Evolutionary conservation across 1,140 invertebrate species (phyloP).

Genomic region (Drosophila carrolli): DNA sequence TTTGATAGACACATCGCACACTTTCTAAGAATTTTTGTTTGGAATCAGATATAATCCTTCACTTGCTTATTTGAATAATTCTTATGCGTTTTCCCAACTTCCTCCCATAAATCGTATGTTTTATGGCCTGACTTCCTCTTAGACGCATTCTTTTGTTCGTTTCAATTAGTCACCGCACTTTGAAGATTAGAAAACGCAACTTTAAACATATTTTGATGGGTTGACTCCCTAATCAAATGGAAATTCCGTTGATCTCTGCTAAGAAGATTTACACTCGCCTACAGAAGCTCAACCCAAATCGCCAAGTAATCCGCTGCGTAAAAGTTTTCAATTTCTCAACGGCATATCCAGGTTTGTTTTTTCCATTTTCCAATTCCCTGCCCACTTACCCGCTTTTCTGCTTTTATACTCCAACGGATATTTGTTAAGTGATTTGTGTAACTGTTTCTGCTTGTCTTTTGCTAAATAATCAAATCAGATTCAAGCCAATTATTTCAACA

Average conservation of each 20-base stretch:
- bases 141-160: conserved; percentile 6
- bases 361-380: conserved; percentile 9
- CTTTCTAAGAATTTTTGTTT: conserved; percentile 32
- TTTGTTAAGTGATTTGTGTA: conserved; percentile 13
- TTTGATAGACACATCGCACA: conserved; percentile 19
- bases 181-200: conserved; percentile 34
- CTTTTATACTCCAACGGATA: conserved; percentile 23
- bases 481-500: conserved; percentile 25
- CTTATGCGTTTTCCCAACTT: conserved; percentile 16
- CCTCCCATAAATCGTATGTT: conserved; percentile 35
- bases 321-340: conserved; percentile 40
- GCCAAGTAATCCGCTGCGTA: conserved; percentile 37
- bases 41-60: conserved; percentile 39
- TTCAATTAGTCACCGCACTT: conserved; percentile 51
- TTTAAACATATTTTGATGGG: conserved; percentile 16
- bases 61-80: conserved; percentile 48
- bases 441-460: conserved; percentile 29
- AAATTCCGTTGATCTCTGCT: conserved; percentile 42
- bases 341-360: conserved; percentile 28
- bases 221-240: conserved; percentile 29
- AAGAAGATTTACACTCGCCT: conserved; percentile 31
- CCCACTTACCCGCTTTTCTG: conserved; percentile 40
- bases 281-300: conserved; percentile 34
- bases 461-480: conserved; percentile 10
- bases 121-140: conserved; percentile 28